These are phyloP conservation scores for Anisognathus igniventris DNA, from an alignment of 2,797 vertebrate genomes.

Conservation along the genomic window DNA sequence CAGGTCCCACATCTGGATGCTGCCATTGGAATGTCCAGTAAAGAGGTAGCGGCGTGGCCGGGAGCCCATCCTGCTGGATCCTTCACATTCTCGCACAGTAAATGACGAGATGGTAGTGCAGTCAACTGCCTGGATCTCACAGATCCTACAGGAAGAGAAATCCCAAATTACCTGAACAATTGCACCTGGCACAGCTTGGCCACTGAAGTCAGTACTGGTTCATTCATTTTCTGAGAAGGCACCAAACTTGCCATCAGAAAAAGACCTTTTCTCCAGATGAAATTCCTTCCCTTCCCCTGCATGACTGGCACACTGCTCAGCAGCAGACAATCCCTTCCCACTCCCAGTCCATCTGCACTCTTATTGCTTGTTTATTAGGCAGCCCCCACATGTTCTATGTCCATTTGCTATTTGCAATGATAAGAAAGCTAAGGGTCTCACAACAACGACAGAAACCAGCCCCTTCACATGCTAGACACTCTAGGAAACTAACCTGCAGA, in stretches of 20 bases:
- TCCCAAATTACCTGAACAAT: neutral
- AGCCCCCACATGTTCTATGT: neutral
- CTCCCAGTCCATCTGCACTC: neutral
- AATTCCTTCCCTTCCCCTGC: neutral
- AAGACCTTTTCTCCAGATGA: neutral
- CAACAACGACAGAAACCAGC: neutral
- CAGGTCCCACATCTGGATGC: conserved; percentile 99
- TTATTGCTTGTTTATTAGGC: neutral
- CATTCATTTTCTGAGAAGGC: neutral
- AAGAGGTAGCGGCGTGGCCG: conserved; percentile 93
- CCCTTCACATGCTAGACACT: neutral
- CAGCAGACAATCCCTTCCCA: neutral
- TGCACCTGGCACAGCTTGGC: neutral
- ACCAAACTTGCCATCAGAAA: neutral
- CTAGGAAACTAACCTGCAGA: neutral
- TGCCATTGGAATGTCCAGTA: conserved; percentile 93
- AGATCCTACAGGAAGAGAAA: conserved; percentile 80
- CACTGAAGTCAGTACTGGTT: neutral
- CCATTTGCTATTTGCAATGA: neutral
- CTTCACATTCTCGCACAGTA: conserved; percentile 94
- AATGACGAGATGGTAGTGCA: conserved; percentile 93
- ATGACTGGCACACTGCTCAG: neutral
- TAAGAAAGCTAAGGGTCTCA: neutral
- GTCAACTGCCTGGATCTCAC: conserved; percentile 95
- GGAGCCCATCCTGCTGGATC: conserved; percentile 96